Conservation (phyloP, 1,140 invertebrate genomes). For the Potamilus streckersoni region DNA sequence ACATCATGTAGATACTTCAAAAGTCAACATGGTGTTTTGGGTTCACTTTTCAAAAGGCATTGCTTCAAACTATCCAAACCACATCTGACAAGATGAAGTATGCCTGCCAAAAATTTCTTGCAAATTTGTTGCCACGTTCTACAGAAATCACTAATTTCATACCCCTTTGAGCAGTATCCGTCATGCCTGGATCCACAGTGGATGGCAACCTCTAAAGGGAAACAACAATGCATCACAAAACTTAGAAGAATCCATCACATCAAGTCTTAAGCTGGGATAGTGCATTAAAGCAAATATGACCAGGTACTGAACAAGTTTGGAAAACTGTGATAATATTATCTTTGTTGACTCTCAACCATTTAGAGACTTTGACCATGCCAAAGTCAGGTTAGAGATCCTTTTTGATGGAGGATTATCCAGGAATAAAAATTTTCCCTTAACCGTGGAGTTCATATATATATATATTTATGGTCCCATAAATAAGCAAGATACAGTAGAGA, state of each 20-base stretch:
- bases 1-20: not conserved
- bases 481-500: slow-evolving; percentile 41
- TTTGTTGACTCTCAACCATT: not conserved
- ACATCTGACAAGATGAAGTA: not conserved
- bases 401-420: not conserved
- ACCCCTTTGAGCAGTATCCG: not conserved
- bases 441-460: too few relatives aligned
- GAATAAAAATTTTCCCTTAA: not conserved
- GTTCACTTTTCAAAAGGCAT: not conserved
- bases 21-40: slow-evolving; percentile 4
- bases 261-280: too few relatives aligned
- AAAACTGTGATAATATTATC: not conserved
- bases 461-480: too few relatives aligned
- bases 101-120: not conserved
- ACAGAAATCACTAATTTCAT: slow-evolving; percentile 10
- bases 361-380: not conserved
- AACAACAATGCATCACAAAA: not conserved
- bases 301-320: not conserved
- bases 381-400: not conserved
- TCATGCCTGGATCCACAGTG: slow-evolving; percentile 2
- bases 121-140: slow-evolving; percentile 1
- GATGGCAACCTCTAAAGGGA: not conserved
- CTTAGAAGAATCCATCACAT: not conserved
- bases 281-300: not conserved
- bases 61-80: not conserved